Evolutionary conservation across 2,888 invertebrate species (phyloP), one percentile per base, ranked within the genome.

Genomic region (Acanthosoma haemorrhoidale): DNA sequence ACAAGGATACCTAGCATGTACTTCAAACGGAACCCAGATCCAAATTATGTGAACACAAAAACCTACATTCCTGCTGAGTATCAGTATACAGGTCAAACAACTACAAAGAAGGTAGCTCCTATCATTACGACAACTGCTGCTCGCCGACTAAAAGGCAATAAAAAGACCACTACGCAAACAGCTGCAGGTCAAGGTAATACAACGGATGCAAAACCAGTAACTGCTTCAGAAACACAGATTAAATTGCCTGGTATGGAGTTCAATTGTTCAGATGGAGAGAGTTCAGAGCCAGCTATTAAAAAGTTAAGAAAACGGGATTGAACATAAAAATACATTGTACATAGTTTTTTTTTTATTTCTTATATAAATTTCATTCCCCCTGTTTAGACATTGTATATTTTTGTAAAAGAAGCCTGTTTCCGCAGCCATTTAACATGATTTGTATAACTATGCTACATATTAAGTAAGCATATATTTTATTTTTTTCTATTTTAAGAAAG

Each of bases 1-100:
- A 88, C 91, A 68, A 85, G 92, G 78, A 88, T 96, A 79, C 94
- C 95, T 73, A 87, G 90, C 64, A 94, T 94, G 92, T 93, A 92
- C 84, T 94, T 92, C 82, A 86, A 88, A 77, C 86, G 88, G 74
- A 88, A 90, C 78, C 85, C 85, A 2, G 78, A 77, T 72, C 78
- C 80, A 0, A 76, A 77, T 79, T 88, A 90, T 79, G 83, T 86
- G 75, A 94, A 94, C 79, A 87, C 87, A 67, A 84, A 88, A 75
- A 86, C 89, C 60, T 95, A 93, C 82, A 83, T 95, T 77, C 94
- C 94, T 25, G 84, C 88, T 0, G 93, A 93, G 77, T 80, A 92
- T 76, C 90, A 91, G 82, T 78, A 82, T 79, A 77, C 77, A 82
- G 69, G 68, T 16, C 59, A 18, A 43, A 21, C 18, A 9, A 43